phyloP scores from a whole-genome alignment of 2,113 vertebrate genomes.

The Microtus montanus region DNA sequence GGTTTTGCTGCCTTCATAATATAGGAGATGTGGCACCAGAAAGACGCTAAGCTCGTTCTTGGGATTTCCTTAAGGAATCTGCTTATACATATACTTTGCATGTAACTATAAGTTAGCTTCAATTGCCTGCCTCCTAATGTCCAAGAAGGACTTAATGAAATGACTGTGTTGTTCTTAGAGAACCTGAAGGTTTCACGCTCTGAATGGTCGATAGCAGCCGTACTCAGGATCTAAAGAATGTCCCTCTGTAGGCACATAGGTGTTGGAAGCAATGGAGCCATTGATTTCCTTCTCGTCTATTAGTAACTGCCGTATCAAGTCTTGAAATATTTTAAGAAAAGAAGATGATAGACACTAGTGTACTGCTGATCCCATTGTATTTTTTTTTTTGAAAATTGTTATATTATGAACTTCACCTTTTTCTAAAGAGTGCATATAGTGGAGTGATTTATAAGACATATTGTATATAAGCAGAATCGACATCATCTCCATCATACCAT shows the following conservation, averaged over 20 bases:
- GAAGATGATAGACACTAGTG: neutral
- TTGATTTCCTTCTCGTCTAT: neutral
- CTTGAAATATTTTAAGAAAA: neutral
- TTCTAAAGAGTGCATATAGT: neutral
- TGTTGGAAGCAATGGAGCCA: neutral
- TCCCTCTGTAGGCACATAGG: neutral
- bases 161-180: neutral
- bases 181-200: neutral
- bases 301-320: slow-evolving; percentile 9
- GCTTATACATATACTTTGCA: neutral
- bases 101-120: neutral
- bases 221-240: slow-evolving; percentile 22
- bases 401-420: neutral
- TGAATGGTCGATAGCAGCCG: neutral
- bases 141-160: neutral
- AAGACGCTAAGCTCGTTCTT: neutral
- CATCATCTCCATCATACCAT: neutral
- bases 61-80: slow-evolving; percentile 15
- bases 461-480: neutral
- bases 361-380: neutral
- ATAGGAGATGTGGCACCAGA: neutral
- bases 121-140: neutral
- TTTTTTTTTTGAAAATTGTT: neutral
- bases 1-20: slow-evolving; percentile 12
- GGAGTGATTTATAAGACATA: neutral